Conservation (phyloP, 1,140 invertebrate genomes). For the Cepaea nemoralis region DNA sequence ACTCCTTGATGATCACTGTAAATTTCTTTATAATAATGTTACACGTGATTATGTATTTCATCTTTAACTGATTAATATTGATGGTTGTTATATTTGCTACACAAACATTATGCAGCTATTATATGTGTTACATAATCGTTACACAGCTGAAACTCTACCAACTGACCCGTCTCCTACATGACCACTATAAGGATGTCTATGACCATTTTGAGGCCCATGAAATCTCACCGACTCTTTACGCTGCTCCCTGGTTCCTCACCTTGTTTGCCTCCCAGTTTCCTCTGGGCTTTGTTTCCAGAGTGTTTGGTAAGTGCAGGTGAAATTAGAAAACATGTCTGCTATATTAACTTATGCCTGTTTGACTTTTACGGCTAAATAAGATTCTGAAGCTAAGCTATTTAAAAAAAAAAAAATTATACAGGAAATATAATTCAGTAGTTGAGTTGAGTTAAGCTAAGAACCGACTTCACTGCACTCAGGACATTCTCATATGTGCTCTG, state of each 20-base stretch:
- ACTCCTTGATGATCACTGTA: no score
- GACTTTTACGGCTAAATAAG: no score
- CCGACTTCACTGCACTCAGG: no score
- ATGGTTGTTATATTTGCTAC: neutral
- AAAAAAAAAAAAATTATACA: no score
- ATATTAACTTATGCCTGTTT: no score
- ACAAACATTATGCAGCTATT: no score
- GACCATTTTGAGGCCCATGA: slow-evolving; percentile 90
- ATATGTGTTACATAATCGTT: slow-evolving; percentile 31
- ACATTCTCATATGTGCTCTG: no score
- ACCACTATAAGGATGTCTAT: slow-evolving; percentile 87
- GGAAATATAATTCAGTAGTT: no score
- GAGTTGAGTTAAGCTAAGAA: no score
- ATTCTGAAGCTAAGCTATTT: no score
- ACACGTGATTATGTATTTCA: neutral
- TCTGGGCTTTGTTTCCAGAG: slow-evolving; percentile 91
- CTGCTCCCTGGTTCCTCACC: slow-evolving; percentile 95
- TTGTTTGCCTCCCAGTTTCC: slow-evolving; percentile 96
- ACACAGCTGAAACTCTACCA: slow-evolving; percentile 88
- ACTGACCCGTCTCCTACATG: slow-evolving; percentile 90
- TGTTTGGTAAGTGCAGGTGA: slow-evolving; percentile 86
- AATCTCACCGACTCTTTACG: slow-evolving; percentile 92
- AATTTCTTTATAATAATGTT: no score
- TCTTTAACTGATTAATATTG: neutral
- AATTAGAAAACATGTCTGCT: no score